Conservation (phyloP, 2,797 vertebrate species). For the Rhinogobio ventralis region DNA sequence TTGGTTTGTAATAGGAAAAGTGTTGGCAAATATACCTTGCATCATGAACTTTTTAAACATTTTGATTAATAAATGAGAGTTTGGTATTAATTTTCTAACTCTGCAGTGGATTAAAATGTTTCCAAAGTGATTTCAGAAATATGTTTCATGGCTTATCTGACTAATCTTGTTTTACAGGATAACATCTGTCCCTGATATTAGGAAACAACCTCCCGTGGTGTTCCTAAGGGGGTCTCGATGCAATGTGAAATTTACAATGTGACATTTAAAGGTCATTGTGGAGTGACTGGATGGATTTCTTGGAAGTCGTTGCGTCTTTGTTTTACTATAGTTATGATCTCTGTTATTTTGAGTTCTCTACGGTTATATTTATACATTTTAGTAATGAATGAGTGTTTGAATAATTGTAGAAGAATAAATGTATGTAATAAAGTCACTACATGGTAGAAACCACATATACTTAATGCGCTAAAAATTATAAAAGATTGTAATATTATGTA, state of each 20-base stretch:
- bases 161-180: conserved; percentile 41
- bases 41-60: not conserved
- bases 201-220: conserved; percentile 14
- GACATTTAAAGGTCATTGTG: conserved; percentile 49
- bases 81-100: not conserved
- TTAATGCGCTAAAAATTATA: not conserved
- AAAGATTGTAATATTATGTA: not conserved
- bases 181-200: conserved; percentile 38
- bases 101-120: not conserved
- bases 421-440: not conserved
- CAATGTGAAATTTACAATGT: conserved; percentile 27
- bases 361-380: not conserved
- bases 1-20: not conserved
- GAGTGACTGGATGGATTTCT: conserved; percentile 9
- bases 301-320: not conserved
- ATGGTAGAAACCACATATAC: not conserved
- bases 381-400: not conserved
- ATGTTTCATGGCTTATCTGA: conserved; percentile 9
- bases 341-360: not conserved
- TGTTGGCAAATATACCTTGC: not conserved
- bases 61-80: not conserved
- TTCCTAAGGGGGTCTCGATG: conserved; percentile 1
- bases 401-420: not conserved
- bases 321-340: not conserved
- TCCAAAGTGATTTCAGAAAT: not conserved